Conservation (phyloP, 2,888 invertebrate species). For the Orchesellides sinensis region DNA sequence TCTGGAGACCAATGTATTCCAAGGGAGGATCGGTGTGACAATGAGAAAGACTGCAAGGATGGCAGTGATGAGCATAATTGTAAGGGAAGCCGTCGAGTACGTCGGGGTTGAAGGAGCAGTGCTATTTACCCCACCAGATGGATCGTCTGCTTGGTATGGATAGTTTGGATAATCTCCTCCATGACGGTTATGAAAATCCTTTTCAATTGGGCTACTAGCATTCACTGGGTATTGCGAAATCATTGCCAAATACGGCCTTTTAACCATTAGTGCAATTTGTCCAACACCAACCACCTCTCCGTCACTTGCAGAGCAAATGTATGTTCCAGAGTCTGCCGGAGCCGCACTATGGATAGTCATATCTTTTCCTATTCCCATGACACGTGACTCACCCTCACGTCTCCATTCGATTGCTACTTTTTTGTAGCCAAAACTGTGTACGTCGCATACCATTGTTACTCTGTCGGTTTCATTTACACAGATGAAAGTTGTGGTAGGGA, state of each 20-base stretch:
- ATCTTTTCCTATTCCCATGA: conserved; percentile 11
- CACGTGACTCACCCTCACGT: conserved; percentile 1
- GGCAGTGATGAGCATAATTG: conserved; percentile 69
- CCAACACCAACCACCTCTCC: conserved; percentile 54
- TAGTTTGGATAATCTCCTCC: conserved; percentile 48
- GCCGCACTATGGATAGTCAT: conserved; percentile 27
- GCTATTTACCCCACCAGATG: background rate
- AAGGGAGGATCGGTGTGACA: conserved; percentile 67
- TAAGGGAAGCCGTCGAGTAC: conserved; percentile 29
- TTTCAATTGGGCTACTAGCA: background rate
- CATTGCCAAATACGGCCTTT: background rate
- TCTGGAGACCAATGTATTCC: conserved; percentile 71
- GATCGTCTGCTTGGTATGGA: conserved; percentile 50
- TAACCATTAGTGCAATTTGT: conserved; percentile 63
- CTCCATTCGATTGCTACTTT: conserved; percentile 36
- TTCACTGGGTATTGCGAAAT: conserved; percentile 33
- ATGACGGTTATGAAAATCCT: background rate
- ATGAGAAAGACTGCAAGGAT: conserved; percentile 65
- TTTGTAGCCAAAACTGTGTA: conserved; percentile 35
- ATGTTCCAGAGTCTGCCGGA: conserved; percentile 57
- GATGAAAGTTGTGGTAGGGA: conserved; percentile 55
- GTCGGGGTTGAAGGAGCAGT: background rate
- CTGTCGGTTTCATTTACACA: conserved; percentile 59
- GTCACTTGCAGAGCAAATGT: conserved; percentile 59
- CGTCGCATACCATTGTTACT: conserved; percentile 33